Base-by-base conservation (phyloP, 2,888 invertebrate genomes). In the Luperina nickerlii region DNA sequence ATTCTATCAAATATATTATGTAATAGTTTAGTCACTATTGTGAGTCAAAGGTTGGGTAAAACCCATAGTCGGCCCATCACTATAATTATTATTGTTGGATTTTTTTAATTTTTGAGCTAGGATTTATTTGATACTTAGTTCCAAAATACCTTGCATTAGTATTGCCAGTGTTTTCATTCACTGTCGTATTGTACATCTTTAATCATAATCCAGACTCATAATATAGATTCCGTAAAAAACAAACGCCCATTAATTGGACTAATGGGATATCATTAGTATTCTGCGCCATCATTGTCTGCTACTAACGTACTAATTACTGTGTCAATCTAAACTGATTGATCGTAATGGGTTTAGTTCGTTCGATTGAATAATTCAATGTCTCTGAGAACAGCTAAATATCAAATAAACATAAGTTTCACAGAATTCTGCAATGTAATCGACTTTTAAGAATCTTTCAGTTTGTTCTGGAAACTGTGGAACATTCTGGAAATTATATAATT, bases 251-350 rank as follows among this genome's bases (percentile, higher is more conserved):
- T 48, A 78, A 74, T 84, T 57, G 18, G 63, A 63, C 68, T 74
- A 76, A 86, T 85, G 76, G 76, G 63, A 77, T 70, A 42, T 73
- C 76, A 83, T 87, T 83, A 79, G 80, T 81, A 89, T 87, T 86
- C 84, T 24, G 74, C 78, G 76, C 79, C 87, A 83, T 89, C 85
- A 89, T 89, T 86, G 81, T 84, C 82, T 81, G 87, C 75, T 81
- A 79, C 81, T 79, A 79, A 78, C 69, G 27, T 69, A 48, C 87
- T 92, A 91, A 92, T 92, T 91, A 89, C 86, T 68, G 51, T 83
- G 89, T 91, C 92, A 89, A 84, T 89, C 88, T 76, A 70, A 81
- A 71, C 74, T 83, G 82, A 90, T 89, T 85, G 87, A 87, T 88
- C 75, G 76, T 90, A 87, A 90, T 88, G 82, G 65, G 70, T 79